Conservation (phyloP, 2,113 vertebrate genomes). For the Arizona elegans region DNA sequence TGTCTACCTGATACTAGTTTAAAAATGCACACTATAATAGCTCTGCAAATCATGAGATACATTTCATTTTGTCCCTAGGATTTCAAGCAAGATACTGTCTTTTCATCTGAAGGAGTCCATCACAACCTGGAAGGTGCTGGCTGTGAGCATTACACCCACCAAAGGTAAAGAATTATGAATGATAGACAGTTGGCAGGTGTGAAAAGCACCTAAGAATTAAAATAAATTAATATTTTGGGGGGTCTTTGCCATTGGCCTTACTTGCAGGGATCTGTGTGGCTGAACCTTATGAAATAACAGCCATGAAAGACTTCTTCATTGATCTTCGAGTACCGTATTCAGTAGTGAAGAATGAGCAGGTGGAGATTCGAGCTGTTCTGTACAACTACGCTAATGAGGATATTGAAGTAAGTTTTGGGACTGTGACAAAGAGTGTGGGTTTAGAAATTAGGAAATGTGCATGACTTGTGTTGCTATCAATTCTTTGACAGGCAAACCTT, state of each 20-base stretch:
- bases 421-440: neutral
- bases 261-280: constrained; percentile 83
- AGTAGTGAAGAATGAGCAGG: constrained; percentile 79
- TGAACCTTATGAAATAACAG: constrained; percentile 76
- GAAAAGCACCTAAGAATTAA: neutral
- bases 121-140: constrained; percentile 87
- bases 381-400: neutral
- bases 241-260: neutral
- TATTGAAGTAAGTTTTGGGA: neutral
- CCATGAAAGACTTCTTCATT: constrained; percentile 81
- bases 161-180: constrained; percentile 57
- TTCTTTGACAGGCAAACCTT: neutral
- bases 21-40: neutral
- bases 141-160: constrained; percentile 78
- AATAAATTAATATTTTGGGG: neutral
- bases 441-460: neutral
- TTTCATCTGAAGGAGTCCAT: constrained; percentile 81
- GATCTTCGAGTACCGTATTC: constrained; percentile 83
- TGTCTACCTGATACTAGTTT: neutral
- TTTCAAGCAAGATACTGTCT: constrained; percentile 46
- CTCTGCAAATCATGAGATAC: neutral
- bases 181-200: neutral
- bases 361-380: constrained; percentile 75
- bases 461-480: neutral
- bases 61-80: constrained; percentile 41